Evolutionary conservation across 1,140 invertebrate genomes (phyloP).

Genomic region (Bombus superbus): DNA sequence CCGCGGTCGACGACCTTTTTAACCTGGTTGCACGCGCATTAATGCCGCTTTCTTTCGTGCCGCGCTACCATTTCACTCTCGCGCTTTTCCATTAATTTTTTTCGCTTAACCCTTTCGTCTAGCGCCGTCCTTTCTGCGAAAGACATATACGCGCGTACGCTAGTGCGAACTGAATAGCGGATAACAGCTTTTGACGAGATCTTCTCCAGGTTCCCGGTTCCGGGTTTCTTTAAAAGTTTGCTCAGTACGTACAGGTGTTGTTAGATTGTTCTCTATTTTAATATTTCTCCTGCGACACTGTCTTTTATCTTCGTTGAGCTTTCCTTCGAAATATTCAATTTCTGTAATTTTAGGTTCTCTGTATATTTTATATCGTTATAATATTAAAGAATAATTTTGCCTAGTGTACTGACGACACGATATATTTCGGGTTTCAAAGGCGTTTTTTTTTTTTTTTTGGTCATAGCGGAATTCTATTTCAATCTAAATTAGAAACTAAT

Average conservation of each 20-base stretch:
- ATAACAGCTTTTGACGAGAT: background rate
- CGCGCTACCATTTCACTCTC: slow-evolving; percentile 32
- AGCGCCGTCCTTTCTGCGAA: background rate
- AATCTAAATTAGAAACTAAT: no score
- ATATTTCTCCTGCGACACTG: background rate
- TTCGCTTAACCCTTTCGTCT: background rate
- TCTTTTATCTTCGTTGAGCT: background rate
- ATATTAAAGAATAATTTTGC: no score
- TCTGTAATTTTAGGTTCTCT: background rate
- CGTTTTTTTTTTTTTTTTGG: no score
- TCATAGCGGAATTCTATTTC: no score
- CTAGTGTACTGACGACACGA: rapidly evolving
- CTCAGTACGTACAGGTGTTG: background rate
- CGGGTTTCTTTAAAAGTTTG: background rate
- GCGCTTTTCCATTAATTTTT: slow-evolving; percentile 27
- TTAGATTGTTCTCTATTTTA: background rate
- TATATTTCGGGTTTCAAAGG: no score
- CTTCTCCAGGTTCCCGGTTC: no score
- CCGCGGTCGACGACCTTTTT: slow-evolving; percentile 46
- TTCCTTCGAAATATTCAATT: no score
- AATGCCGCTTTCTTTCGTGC: slow-evolving; percentile 45
- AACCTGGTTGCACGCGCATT: slow-evolving; percentile 37
- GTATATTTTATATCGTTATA: no score
- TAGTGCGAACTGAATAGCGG: background rate
- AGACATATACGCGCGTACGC: background rate